A percentile compares a stretch with the other conserved stretches of the same genome.
Evolutionary conservation across 1,140 invertebrate species (phyloP).

Genomic region (Pseudomyrmex pallidus): DNA sequence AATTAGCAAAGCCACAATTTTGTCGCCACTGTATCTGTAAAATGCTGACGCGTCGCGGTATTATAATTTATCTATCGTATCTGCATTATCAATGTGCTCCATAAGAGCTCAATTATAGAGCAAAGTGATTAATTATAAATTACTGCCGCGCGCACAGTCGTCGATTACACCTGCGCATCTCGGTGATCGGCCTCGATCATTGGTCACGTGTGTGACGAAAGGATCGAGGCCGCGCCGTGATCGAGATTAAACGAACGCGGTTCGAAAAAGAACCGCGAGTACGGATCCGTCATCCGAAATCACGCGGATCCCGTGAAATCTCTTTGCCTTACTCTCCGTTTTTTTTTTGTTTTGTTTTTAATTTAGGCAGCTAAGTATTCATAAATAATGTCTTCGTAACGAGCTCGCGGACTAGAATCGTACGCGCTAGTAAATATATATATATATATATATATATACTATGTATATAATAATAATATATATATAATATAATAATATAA

Average conservation of each 20-base stretch:
- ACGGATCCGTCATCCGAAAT: slow-evolving; percentile 34
- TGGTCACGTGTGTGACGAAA: not conserved
- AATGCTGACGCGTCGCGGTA: not conserved
- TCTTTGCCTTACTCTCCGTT: slow-evolving; percentile 24
- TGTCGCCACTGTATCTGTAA: not conserved
- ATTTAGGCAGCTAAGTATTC: slow-evolving; percentile 73
- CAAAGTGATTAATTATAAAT: not conserved
- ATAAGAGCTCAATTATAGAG: not conserved
- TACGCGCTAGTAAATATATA: slow-evolving; percentile 73
- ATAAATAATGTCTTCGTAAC: slow-evolving; percentile 75
- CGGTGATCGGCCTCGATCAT: not conserved
- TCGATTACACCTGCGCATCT: slow-evolving; percentile 24
- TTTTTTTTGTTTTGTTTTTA: slow-evolving; percentile 25
- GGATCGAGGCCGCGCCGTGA: slow-evolving; percentile 25
- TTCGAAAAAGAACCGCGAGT: slow-evolving; percentile 17
- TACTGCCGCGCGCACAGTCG: not conserved
- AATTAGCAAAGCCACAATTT: not conserved
- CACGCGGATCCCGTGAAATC: slow-evolving; percentile 18
- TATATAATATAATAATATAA: slow-evolving; percentile 74
- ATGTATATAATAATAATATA: slow-evolving; percentile 71
- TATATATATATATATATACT: slow-evolving; percentile 70
- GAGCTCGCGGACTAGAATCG: slow-evolving; percentile 74
- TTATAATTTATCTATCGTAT: too few relatives aligned
- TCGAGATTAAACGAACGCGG: slow-evolving; percentile 30
- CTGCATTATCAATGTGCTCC: too few relatives aligned